Percentiles rank a stretch among this genome's conserved stretches.
Evolutionary conservation across 2,888 invertebrate genomes (phyloP).

Genomic region (Drosophila differens): DNA sequence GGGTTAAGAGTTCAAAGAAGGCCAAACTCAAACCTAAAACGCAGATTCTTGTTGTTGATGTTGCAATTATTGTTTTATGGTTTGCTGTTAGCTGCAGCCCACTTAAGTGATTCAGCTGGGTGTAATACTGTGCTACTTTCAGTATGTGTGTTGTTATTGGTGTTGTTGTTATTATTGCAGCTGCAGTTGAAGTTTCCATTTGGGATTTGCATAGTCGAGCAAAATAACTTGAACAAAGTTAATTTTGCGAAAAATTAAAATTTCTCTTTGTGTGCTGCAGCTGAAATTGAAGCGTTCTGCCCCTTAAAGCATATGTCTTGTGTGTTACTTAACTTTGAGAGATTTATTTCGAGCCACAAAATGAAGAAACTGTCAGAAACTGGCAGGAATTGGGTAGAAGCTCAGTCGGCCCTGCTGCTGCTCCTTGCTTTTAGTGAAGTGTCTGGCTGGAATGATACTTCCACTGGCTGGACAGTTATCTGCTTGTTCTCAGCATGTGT

Average conservation of each 20-base stretch:
- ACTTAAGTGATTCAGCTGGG: conserved; percentile 50
- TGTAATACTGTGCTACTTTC: conserved; percentile 18
- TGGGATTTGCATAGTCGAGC: conserved; percentile 67
- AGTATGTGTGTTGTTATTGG: background rate
- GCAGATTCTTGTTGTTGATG: conserved; percentile 60
- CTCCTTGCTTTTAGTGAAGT: background rate
- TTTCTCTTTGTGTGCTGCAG: conserved; percentile 48
- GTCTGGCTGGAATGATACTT: conserved; percentile 2
- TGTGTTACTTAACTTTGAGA: conserved; percentile 59
- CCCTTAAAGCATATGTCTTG: conserved; percentile 33
- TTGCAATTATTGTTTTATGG: conserved; percentile 78
- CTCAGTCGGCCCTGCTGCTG: background rate
- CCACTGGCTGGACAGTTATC: conserved; percentile 42
- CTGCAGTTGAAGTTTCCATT: conserved; percentile 30
- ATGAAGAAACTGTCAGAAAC: conserved; percentile 10
- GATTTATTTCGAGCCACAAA: conserved; percentile 56
- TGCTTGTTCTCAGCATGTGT: conserved; percentile 74
- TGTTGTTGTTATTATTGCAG: conserved; percentile 10
- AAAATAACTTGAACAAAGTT: conserved; percentile 68
- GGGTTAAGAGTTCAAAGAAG: conserved; percentile 4
- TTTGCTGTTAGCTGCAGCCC: conserved; percentile 50
- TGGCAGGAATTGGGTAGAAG: conserved; percentile 1
- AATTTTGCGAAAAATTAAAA: conserved; percentile 78
- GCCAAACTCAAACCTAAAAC: background rate
- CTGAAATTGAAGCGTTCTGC: conserved; percentile 25